Evolutionary conservation across 2,888 invertebrate species (phyloP).

Genomic region (Tryphoninae sp.): DNA sequence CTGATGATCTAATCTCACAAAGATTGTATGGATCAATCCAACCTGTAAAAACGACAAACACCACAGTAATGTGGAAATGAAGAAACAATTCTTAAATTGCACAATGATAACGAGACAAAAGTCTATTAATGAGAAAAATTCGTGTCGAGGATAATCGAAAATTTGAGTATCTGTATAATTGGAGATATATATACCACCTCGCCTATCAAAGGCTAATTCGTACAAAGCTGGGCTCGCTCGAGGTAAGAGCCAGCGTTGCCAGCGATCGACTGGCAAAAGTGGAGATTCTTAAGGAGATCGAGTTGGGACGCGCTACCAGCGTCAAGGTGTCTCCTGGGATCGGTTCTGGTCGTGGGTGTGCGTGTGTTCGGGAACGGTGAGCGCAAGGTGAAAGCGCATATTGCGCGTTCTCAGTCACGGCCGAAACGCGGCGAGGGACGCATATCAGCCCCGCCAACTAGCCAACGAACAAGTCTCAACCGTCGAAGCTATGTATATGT

Average conservation of each 20-base stretch:
- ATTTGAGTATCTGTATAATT: not conserved
- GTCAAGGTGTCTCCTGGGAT: not conserved
- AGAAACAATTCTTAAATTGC: not conserved
- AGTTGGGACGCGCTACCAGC: not conserved
- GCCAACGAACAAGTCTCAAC: not conserved
- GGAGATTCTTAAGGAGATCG: constrained; percentile 1
- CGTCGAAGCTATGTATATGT: not conserved
- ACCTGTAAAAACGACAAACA: no score
- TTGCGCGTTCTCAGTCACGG: constrained; percentile 79
- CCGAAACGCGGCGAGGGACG: constrained; percentile 76
- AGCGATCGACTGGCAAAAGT: not conserved
- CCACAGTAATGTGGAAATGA: no score
- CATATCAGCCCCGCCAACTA: constrained; percentile 42
- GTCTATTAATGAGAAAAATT: not conserved
- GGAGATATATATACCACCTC: not conserved
- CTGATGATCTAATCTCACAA: no score
- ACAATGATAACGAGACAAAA: not conserved
- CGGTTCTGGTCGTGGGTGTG: not conserved
- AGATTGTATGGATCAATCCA: no score
- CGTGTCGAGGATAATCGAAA: not conserved
- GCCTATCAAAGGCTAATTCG: no score
- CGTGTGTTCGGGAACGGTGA: constrained; percentile 29
- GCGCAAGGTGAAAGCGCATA: constrained; percentile 79
- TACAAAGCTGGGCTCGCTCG: not conserved
- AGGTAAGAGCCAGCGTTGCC: not conserved